phyloP scores from a whole-genome alignment of 2,113 vertebrate genomes.

The Solea solea region DNA sequence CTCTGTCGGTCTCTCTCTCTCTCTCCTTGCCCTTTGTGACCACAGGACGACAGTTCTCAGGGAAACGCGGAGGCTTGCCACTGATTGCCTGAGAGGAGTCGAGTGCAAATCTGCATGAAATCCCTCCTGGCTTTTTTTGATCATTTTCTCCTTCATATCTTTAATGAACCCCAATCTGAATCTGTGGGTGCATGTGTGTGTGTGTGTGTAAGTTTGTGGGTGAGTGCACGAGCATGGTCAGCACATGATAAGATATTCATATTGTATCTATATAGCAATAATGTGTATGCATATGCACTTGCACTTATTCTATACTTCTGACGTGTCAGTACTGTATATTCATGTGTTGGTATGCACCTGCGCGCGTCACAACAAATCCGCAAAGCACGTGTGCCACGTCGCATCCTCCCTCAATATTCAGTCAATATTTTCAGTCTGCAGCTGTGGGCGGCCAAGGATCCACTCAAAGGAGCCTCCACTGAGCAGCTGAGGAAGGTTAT shows the following conservation, averaged over 20 bases:
- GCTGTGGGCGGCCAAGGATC: slow-evolving; percentile 30
- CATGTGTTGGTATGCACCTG: background rate
- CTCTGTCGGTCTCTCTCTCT: background rate
- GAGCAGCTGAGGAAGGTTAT: slow-evolving; percentile 48
- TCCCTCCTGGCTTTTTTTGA: slow-evolving; percentile 55
- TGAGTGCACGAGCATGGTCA: background rate
- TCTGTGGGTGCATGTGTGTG: slow-evolving; percentile 25
- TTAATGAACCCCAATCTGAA: slow-evolving; percentile 60
- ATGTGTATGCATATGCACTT: background rate
- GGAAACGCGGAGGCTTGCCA: slow-evolving; percentile 59
- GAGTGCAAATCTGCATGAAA: slow-evolving; percentile 74
- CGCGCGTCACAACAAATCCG: slow-evolving; percentile 7
- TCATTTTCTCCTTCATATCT: slow-evolving; percentile 69
- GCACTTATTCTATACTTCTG: background rate
- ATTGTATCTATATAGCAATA: background rate
- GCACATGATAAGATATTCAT: background rate
- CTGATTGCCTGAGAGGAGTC: slow-evolving; percentile 71
- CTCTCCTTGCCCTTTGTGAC: slow-evolving; percentile 66
- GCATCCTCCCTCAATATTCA: slow-evolving; percentile 33
- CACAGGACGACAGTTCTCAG: slow-evolving; percentile 56
- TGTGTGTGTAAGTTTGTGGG: slow-evolving; percentile 9
- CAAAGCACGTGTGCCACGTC: slow-evolving; percentile 7
- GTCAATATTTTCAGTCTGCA: slow-evolving; percentile 35
- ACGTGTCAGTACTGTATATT: background rate
- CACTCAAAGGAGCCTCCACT: slow-evolving; percentile 38